Percentiles rank a stretch among this genome's conserved stretches.
phyloP scores from a whole-genome alignment of 2,888 invertebrate species.

The Sialis fuliginosa region DNA sequence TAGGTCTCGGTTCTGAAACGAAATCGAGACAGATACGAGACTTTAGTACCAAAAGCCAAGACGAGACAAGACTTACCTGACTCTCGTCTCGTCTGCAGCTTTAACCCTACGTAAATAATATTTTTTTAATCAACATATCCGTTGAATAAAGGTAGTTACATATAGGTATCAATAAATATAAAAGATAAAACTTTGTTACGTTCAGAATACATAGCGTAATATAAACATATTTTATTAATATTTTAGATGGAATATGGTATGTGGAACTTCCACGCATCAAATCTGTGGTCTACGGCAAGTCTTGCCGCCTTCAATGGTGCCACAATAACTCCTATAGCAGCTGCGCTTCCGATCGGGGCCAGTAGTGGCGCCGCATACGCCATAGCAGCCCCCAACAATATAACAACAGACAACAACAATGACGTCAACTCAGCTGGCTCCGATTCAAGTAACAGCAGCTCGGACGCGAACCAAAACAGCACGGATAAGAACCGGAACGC shows the following conservation, averaged over 20 bases:
- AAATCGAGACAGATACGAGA: too few species aligned
- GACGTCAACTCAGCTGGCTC: background rate
- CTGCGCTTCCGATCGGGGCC: background rate
- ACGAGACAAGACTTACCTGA: too few species aligned
- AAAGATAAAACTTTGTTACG: background rate
- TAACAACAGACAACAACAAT: background rate
- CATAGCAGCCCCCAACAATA: constrained; percentile 1
- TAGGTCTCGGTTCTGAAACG: too few species aligned
- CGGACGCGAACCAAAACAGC: background rate
- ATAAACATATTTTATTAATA: background rate
- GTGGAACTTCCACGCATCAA: constrained; percentile 5
- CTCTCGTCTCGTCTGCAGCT: too few species aligned
- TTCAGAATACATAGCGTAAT: background rate
- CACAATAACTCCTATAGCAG: constrained; percentile 3
- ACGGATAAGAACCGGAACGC: constrained; percentile 9
- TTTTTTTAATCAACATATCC: too few species aligned
- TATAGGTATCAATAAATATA: background rate
- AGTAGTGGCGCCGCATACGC: constrained; percentile 1
- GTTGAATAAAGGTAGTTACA: background rate
- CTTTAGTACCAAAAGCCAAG: too few species aligned
- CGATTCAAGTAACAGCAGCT: constrained; percentile 1
- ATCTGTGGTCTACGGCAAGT: constrained; percentile 2
- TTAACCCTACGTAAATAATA: too few species aligned
- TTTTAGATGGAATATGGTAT: constrained; percentile 7
- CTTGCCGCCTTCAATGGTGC: constrained; percentile 3